Base-by-base conservation (phyloP, 2,888 invertebrate genomes). In the Fragum sueziense region DNA sequence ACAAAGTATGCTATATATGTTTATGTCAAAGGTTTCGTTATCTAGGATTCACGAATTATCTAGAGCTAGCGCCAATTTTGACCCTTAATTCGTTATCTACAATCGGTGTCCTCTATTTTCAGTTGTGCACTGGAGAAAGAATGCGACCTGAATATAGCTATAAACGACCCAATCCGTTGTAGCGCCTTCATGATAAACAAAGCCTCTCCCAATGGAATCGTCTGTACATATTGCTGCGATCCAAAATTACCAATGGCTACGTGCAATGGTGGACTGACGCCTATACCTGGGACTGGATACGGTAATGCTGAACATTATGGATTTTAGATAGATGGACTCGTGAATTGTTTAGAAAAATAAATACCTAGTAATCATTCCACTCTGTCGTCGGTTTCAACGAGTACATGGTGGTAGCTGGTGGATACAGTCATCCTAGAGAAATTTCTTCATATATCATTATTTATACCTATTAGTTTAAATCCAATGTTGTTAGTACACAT, bases 391-490 rank as follows among this genome's bases (percentile, higher is more conserved):
- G 96, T 0, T 97, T 97, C 0, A 96, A 97, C 78, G 96, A 97
- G 70, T 97, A 97, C 90, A 97, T 98, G 97, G 95, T 98, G 31
- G 95, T 98, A 47, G 96, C 97, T 90, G 98, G 98, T 0, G 98
- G 98, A 3, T 94, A 96, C 75, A 96, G 96, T 9, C 51, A 77
- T 17, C 79, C 86, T 25, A 81, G 84, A 6, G 86, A 86, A 41
- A 85, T 86, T 14, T 86, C 88, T 33, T 74, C 80, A 3, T 67
- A 85, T 0, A 94, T 98, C 0, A 95, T 97, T 71, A 97, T 97
- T 0, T 98, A 98, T 91, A 95, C 97, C 11, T 98, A 97, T 91
- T 95, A 95, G 69, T 98, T 98, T 92, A 98, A 97, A n/a, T n/a
- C n/a, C n/a, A n/a, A n/a, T n/a, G n/a, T n/a, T n/a, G n/a, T n/a